Conservation (phyloP, 2,113 vertebrate genomes). For the Balaenoptera acutorostrata region DNA sequence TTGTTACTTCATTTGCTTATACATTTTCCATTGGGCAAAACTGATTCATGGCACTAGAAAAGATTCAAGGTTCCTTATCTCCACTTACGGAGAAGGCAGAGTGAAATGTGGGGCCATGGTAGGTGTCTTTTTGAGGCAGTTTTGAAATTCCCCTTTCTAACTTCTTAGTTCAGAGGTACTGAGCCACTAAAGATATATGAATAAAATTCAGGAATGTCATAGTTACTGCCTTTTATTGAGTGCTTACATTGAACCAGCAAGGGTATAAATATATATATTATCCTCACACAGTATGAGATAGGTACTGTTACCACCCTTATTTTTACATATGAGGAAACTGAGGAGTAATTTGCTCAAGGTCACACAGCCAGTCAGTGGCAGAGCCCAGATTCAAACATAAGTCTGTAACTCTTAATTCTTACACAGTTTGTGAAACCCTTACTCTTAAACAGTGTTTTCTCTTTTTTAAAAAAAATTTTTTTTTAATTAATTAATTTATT, state of each 20-base stretch:
- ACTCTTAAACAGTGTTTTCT: neutral
- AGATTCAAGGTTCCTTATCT: neutral
- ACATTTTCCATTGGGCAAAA: constrained; percentile 12
- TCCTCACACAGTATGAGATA: neutral
- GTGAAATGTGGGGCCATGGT: neutral
- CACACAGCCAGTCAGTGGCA: neutral
- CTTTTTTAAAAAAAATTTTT: no score
- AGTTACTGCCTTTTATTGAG: neutral
- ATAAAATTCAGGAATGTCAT: neutral
- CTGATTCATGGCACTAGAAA: neutral
- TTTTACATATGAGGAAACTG: neutral
- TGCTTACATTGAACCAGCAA: neutral
- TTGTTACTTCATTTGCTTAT: neutral
- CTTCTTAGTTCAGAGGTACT: neutral
- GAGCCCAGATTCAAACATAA: neutral
- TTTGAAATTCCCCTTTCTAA: constrained; percentile 27
- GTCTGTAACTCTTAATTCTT: neutral
- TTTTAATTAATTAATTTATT: no score
- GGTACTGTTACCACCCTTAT: neutral
- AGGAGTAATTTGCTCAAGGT: constrained; percentile 20
- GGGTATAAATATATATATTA: neutral
- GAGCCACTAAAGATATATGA: neutral
- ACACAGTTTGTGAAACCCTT: neutral
- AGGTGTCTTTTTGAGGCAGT: neutral
- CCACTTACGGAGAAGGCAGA: constrained; percentile 6